Base-by-base conservation (phyloP, 2,797 vertebrate species). In the Coregonus ussuriensis region DNA sequence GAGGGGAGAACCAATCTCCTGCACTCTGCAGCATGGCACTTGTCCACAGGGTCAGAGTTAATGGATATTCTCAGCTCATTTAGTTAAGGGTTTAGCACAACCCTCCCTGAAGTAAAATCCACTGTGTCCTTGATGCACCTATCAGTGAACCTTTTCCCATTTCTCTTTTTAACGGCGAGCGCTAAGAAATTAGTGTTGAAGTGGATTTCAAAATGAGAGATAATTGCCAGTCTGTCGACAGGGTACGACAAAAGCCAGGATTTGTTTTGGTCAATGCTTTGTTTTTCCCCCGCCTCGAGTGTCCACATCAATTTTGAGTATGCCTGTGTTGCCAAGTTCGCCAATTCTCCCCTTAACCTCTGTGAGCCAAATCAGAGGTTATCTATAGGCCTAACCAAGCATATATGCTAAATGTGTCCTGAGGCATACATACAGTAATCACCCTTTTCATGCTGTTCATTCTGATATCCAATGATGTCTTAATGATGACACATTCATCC, bases 41-140 rank as follows among this genome's bases (percentile, higher is more conserved):
- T 82, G 18, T 76, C 81, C 51, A 33, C 31, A 69, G 65, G 37
- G 74, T 83, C 76, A 51, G 71, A 83, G 74, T 81, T 82, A 79
- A 87, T 76, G 63, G 71, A 52, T 79, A 72, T 82, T 72, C 74
- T 83, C 80, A 82, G 74, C 73, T 78, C 14, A 3, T 69, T 78
- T 65, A 74, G 41, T 74, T 67, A 75, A 76, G 72, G 75, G 80
- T 82, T 82, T 79, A 82, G n/a, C 77, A 1, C 25, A 25, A 25
- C 25, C 25, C 25, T 78, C 76, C 66, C 71, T 56, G 37, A 16
- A 70, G n/a, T 25, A 25, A 25, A 25, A 25, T 25, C 25, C 25
- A 25, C 25, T 25, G 25, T 25, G 25, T 63, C 53, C 74, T 74
- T 56, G 63, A 81, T 70, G 77, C 7, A 18, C 54, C 79, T 77